A percentile compares a stretch with the other conserved stretches of the same genome.
Conservation (phyloP, 2,888 invertebrate species). For the Pandemis cinnamomeana region DNA sequence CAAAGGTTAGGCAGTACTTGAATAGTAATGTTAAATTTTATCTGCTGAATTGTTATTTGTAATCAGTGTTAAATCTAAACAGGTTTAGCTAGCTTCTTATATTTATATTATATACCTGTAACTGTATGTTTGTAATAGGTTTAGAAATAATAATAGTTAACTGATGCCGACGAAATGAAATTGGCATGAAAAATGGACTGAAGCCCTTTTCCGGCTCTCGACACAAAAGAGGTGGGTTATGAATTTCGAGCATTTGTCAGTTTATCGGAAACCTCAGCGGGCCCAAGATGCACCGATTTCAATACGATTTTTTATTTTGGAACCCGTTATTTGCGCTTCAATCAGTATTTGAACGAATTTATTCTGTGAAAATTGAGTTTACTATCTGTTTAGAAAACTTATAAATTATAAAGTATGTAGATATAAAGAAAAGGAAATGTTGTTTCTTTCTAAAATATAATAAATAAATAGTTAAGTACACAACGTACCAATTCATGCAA, state of each 20-base stretch:
- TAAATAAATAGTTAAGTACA: no score
- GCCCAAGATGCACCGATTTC: background rate
- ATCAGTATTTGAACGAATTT: background rate
- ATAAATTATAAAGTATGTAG: no score
- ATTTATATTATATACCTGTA: background rate
- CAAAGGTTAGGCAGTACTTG: background rate
- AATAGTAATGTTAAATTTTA: background rate
- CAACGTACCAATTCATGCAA: no score
- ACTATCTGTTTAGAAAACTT: no score
- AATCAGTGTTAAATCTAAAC: background rate
- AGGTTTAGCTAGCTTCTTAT: background rate
- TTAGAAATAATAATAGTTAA: background rate
- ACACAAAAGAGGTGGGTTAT: constrained; percentile 1
- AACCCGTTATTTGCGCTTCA: no score
- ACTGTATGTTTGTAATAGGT: background rate
- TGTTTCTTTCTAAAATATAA: no score
- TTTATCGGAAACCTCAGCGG: background rate
- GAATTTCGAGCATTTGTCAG: background rate
- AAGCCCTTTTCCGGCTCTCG: background rate
- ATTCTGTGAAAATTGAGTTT: background rate
- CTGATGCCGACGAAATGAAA: background rate
- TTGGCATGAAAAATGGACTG: background rate
- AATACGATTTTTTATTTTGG: background rate
- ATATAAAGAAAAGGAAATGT: no score
- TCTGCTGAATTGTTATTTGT: background rate